A percentile compares a stretch with the other conserved stretches of the same genome.
Conservation (phyloP, 2,888 invertebrate species). For the Nudaria mundana region DNA sequence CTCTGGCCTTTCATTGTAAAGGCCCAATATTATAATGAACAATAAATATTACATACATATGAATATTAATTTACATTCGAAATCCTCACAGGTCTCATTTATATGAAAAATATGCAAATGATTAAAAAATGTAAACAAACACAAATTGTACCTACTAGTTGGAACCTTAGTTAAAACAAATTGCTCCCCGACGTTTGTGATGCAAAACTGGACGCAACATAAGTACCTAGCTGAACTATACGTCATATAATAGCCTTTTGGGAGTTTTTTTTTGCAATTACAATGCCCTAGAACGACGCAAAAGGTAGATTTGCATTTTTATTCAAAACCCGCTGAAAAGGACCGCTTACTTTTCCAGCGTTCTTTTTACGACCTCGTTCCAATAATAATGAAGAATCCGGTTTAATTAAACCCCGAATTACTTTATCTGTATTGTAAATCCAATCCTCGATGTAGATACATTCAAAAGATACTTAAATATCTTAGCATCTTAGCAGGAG, state of each 20-base stretch:
- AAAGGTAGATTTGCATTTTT: conserved; percentile 70
- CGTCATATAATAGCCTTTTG: conserved; percentile 32
- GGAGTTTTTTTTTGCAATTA: conserved; percentile 55
- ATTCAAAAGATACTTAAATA: conserved; percentile 7
- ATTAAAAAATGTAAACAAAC: conserved; percentile 40
- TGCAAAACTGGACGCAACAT: conserved; percentile 58
- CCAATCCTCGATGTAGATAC: conserved; percentile 10
- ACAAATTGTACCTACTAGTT: conserved; percentile 35
- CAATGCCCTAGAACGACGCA: conserved; percentile 46
- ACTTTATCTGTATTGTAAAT: conserved; percentile 12
- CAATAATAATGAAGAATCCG: conserved; percentile 32
- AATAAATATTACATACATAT: conserved; percentile 74
- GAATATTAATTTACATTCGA: conserved; percentile 51
- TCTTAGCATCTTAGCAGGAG: conserved; percentile 10
- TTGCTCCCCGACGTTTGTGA: conserved; percentile 61
- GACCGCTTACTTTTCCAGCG: conserved; percentile 27
- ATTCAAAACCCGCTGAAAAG: conserved; percentile 48
- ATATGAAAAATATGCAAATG: conserved; percentile 63
- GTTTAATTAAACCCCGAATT: conserved; percentile 23
- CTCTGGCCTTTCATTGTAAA: conserved; percentile 37
- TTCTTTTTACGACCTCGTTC: conserved; percentile 19
- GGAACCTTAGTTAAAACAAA: conserved; percentile 50
- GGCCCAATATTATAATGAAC: conserved; percentile 53
- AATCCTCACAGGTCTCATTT: conserved; percentile 41
- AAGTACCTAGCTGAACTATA: conserved; percentile 24